phyloP scores from a whole-genome alignment of 1,140 invertebrate genomes.

The Potamilus streckersoni region DNA sequence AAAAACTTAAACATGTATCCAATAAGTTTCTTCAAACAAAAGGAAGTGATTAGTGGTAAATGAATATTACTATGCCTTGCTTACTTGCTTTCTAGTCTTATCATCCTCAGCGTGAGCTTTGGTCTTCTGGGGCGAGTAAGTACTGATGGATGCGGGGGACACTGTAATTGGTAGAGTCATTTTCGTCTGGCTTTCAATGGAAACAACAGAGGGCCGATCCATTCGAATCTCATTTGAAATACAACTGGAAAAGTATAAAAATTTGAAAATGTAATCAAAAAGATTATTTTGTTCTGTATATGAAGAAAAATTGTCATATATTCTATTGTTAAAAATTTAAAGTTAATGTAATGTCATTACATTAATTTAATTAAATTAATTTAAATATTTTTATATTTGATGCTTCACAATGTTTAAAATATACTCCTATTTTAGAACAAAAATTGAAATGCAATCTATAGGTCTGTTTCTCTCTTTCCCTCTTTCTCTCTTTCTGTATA shows the following conservation, averaged over 20 bases:
- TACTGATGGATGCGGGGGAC: background rate
- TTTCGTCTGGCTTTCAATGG: background rate
- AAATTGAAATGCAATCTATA: too few species aligned
- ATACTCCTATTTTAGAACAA: too few species aligned
- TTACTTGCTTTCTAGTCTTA: constrained; percentile 30
- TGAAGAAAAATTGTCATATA: too few species aligned
- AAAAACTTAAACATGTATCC: background rate
- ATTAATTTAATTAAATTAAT: too few species aligned
- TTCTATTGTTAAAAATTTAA: too few species aligned
- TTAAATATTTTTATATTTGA: too few species aligned
- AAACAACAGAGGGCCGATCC: background rate
- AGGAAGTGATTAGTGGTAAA: background rate
- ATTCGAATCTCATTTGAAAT: constrained; percentile 5
- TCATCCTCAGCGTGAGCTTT: constrained; percentile 26
- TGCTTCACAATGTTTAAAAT: too few species aligned
- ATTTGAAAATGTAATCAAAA: background rate
- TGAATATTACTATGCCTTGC: background rate
- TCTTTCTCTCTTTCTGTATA: too few species aligned
- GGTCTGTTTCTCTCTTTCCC: too few species aligned
- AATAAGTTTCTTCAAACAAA: background rate
- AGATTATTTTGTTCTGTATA: too few species aligned
- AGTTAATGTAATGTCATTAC: too few species aligned
- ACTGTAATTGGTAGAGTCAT: constrained; percentile 6
- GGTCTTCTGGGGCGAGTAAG: background rate
- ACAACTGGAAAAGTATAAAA: constrained; percentile 5